Evolutionary conservation across 2,797 vertebrate species (phyloP).

Genomic region (Pteropus rufus): DNA sequence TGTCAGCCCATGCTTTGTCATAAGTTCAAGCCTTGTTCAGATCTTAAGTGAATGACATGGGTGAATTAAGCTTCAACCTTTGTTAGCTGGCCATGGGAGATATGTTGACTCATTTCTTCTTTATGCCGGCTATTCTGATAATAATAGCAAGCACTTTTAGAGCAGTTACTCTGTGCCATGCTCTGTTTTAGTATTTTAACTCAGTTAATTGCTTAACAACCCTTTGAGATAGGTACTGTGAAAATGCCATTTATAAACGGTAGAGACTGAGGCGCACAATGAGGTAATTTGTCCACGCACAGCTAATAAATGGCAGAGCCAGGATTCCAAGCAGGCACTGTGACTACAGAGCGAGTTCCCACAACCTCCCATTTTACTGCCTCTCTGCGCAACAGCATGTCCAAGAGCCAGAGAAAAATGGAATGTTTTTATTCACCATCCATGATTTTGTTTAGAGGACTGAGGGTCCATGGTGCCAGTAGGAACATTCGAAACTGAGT

Average conservation of each 20-base stretch:
- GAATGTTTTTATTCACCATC: neutral
- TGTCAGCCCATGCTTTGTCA: neutral
- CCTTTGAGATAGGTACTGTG: neutral
- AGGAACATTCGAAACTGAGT: neutral
- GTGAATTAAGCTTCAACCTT: neutral
- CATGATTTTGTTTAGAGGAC: neutral
- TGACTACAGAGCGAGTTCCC: neutral
- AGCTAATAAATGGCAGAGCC: neutral
- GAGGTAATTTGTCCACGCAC: neutral
- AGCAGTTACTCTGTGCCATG: neutral
- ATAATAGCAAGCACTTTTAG: neutral
- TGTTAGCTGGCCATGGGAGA: neutral
- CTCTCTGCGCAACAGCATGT: neutral
- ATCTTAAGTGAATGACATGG: neutral
- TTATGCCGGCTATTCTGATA: neutral
- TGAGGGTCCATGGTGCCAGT: neutral
- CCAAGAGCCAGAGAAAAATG: neutral
- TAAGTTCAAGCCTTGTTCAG: neutral
- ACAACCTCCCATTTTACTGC: neutral
- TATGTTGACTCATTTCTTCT: neutral
- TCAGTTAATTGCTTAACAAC: neutral
- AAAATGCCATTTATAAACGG: neutral
- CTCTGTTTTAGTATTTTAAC: neutral
- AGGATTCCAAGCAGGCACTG: neutral
- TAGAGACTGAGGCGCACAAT: neutral